Percentiles rank a stretch among this genome's conserved stretches.
Evolutionary conservation across 2,113 vertebrate species (phyloP).

Genomic region (Columba janthina): DNA sequence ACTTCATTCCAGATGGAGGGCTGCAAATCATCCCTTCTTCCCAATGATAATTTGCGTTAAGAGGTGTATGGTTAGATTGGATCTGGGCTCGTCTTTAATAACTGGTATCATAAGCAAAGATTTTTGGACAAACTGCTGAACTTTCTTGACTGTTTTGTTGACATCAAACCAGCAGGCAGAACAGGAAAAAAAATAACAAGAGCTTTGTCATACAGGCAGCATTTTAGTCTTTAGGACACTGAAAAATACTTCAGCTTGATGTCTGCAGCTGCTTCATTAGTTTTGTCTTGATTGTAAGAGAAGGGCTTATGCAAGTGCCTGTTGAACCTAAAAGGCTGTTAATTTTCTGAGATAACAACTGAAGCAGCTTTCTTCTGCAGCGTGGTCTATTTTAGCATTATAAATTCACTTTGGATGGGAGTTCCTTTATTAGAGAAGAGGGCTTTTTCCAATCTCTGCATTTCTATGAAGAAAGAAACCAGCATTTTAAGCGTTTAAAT

Average conservation of each 20-base stretch:
- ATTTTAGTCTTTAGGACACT: slow-evolving; percentile 15
- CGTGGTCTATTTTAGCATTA: slow-evolving; percentile 4
- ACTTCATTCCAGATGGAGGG: not conserved
- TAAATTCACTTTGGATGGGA: slow-evolving; percentile 35
- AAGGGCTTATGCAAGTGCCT: slow-evolving; percentile 14
- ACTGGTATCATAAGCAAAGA: not conserved
- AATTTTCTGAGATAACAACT: slow-evolving; percentile 24
- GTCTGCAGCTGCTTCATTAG: not conserved
- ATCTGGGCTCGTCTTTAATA: not conserved
- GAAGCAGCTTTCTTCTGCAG: slow-evolving; percentile 1
- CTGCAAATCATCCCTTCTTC: not conserved
- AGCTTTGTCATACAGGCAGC: not conserved
- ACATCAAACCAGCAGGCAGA: not conserved
- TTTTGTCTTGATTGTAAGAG: not conserved
- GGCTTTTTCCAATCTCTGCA: not conserved
- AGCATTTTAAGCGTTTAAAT: slow-evolving; percentile 1
- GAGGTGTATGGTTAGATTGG: not conserved
- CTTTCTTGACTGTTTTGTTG: not conserved
- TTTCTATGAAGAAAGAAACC: not conserved
- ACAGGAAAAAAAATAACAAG: not conserved
- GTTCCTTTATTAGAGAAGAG: not conserved
- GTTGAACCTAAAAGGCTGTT: slow-evolving; percentile 30
- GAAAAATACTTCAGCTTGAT: not conserved
- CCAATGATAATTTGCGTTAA: not conserved
- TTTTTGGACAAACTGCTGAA: not conserved